A percentile compares a stretch with the other conserved stretches of the same genome.
Conservation (phyloP, 2,888 invertebrate species). For the Acronicta leporina region DNA sequence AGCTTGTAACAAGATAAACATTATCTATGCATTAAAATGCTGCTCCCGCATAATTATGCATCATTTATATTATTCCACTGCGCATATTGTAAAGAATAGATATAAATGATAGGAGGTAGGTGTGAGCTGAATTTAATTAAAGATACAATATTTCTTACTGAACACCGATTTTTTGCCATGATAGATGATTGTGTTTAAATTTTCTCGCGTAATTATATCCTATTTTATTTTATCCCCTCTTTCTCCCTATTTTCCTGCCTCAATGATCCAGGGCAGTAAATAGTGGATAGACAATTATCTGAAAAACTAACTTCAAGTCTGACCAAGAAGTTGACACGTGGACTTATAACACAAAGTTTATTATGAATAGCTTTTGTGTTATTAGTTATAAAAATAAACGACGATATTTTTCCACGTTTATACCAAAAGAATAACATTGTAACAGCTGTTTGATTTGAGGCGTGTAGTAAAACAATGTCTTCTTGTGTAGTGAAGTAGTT, state of each 20-base stretch:
- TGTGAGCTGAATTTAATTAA: slow-evolving; percentile 13
- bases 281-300: no score
- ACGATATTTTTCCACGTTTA: slow-evolving; percentile 37
- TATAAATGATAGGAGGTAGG: slow-evolving; percentile 9
- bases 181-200: no score
- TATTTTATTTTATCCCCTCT: no score
- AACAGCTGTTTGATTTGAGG: slow-evolving; percentile 40
- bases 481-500: neutral
- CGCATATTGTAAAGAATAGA: slow-evolving; percentile 32
- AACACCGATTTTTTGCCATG: neutral
- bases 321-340: slow-evolving; percentile 4
- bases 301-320: no score
- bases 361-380: slow-evolving; percentile 24
- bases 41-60: slow-evolving; percentile 49
- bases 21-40: slow-evolving; percentile 51
- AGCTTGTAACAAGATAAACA: slow-evolving; percentile 52
- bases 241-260: no score
- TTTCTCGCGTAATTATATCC: no score
- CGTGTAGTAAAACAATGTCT: slow-evolving; percentile 8
- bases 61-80: slow-evolving; percentile 49
- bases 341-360: neutral
- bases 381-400: slow-evolving; percentile 39
- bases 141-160: neutral
- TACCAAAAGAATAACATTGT: slow-evolving; percentile 27
- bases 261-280: no score